A percentile compares a stretch with the other conserved stretches of the same genome.
These are phyloP conservation scores for Fratercula arctica DNA, from an alignment of 2,797 vertebrate species.

Conservation along the genomic window DNA sequence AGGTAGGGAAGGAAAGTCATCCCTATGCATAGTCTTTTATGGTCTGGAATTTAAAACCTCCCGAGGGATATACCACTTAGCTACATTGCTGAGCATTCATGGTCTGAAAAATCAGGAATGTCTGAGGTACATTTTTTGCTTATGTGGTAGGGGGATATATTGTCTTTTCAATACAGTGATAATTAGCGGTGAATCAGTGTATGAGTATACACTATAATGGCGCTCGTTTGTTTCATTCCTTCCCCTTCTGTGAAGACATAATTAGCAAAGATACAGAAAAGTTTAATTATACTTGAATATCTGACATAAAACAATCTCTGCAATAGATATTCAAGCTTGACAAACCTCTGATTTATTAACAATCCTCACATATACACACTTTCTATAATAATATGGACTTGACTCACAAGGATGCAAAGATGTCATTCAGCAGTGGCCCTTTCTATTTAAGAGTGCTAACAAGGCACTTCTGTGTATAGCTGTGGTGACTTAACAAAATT, in stretches of 20 bases:
- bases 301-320: not conserved
- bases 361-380: not conserved
- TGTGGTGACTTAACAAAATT: not conserved
- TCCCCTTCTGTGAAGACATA: not conserved
- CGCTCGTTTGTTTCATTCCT: not conserved
- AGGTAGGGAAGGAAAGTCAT: not conserved
- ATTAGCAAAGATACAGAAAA: not conserved
- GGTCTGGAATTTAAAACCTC: not conserved
- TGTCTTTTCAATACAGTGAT: not conserved
- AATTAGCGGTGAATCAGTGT: not conserved
- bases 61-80: not conserved
- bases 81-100: not conserved
- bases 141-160: not conserved
- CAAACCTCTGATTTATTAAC: not conserved
- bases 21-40: not conserved
- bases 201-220: not conserved
- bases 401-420: not conserved
- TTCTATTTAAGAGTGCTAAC: not conserved
- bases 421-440: not conserved
- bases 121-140: not conserved
- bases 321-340: not conserved
- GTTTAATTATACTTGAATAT: not conserved
- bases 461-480: not conserved
- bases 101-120: not conserved
- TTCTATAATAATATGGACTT: not conserved